Conservation (phyloP, 37 sponge, comb jelly and placozoan species). For the Oscarella lobularis region DNA sequence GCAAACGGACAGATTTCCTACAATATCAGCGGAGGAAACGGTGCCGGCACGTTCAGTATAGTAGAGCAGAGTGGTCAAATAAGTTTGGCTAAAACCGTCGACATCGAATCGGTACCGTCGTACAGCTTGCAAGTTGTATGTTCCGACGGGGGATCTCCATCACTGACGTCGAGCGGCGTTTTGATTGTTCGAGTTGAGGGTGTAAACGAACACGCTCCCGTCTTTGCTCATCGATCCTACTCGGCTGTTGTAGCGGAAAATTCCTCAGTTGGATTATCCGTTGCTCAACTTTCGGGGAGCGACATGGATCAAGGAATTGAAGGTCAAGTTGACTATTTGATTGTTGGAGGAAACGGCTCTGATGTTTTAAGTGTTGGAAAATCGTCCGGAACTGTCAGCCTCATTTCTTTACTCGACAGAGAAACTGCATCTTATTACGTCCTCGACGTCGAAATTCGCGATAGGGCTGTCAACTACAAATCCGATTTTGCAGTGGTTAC, state of each 20-base stretch:
- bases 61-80: too few species aligned
- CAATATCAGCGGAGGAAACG: not conserved
- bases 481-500: not conserved
- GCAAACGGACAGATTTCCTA: not conserved
- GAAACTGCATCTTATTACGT: not conserved
- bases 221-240: not conserved
- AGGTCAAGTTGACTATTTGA: constrained; percentile 29
- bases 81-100: too few species aligned
- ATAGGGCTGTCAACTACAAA: not conserved
- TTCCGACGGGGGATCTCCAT: not conserved
- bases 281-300: constrained; percentile 20
- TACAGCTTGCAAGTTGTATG: too few species aligned
- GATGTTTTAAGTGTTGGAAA: not conserved
- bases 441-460: not conserved
- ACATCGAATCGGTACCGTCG: too few species aligned
- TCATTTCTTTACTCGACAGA: not conserved
- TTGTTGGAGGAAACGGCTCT: constrained; percentile 3
- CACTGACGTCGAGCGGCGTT: not conserved
- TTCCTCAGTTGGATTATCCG: constrained; percentile 8
- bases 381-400: not conserved
- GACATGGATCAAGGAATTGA: constrained; percentile 42
- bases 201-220: not conserved
- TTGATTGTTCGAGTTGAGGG: not conserved
- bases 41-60: not conserved
- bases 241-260: constrained; percentile 44